Base-by-base conservation (phyloP, 2,888 invertebrate genomes). In the Andricus quercusramuli region DNA sequence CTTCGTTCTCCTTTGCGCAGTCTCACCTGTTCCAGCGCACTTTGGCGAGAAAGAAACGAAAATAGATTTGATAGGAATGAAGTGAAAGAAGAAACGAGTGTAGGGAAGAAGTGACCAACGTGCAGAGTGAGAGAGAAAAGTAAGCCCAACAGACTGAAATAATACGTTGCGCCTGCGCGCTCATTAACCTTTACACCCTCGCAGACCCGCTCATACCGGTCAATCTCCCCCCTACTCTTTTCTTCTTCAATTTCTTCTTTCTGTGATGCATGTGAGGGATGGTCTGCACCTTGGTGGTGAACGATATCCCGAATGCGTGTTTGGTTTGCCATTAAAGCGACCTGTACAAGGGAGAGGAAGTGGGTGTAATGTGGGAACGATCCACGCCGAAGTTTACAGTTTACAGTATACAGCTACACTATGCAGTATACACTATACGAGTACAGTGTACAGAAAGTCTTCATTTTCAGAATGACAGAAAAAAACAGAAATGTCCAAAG, bases 181-280 rank as follows among this genome's bases (percentile, higher is more conserved):
- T 92, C 92, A 92, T 92, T 92, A 92, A 92, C 92, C 92, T 92
- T 92, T 92, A 91, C 92, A 92, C 92, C 91, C 90, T 86, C 88
- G 87, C 90, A 87, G 86, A 88, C 89, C 87, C 85, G 88, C 90
- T 88, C 90, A 90, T 90, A 90, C 90, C 90, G 89, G 83, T 90
- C 90, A 90, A 91, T 92, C 90, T 90, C 90, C 88, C 87, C 88
- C 87, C 89, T 88, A 86, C 88, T 88, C 86, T 83, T 81, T 84
- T 78, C 77, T 80, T 80, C 65, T 25, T 77, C 25, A 32, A 3
- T 79, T 79, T 82, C 79, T 56, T 79, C 83, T 79, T 77, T 79
- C 51, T 51, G 22, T 32, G 51, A 78, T 70, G 29, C 47, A 70
- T 70, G 20, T 29, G n/a, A n/a, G n/a, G n/a, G 20, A 51, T 51